Evolutionary conservation across 37 sponge, comb jelly and placozoan species (phyloP).

Genomic region (Petrosia ficiformis): DNA sequence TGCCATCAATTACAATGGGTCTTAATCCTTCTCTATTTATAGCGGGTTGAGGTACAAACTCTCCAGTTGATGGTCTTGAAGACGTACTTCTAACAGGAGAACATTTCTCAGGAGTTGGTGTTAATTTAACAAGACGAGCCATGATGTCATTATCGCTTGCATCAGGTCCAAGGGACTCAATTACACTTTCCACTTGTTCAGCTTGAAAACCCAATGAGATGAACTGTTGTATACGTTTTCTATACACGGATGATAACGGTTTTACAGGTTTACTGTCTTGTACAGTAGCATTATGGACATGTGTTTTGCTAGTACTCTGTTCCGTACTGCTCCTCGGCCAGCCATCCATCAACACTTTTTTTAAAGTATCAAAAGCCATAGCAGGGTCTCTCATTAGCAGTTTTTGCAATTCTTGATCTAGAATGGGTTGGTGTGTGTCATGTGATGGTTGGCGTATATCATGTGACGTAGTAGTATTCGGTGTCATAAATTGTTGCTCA

Average conservation of each 20-base stretch:
- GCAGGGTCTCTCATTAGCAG: background rate
- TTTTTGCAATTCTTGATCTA: background rate
- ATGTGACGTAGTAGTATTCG: background rate
- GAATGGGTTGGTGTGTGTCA: background rate
- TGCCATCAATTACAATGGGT: slow-evolving; percentile 88
- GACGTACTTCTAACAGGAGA: background rate
- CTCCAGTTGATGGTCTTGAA: background rate
- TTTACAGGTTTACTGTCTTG: background rate
- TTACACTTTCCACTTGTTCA: slow-evolving; percentile 39
- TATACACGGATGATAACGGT: background rate
- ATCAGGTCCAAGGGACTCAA: slow-evolving; percentile 35
- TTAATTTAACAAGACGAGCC: slow-evolving; percentile 17
- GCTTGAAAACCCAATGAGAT: slow-evolving; percentile 21
- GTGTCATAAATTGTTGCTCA: background rate
- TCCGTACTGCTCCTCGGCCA: background rate
- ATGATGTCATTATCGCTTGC: slow-evolving; percentile 50
- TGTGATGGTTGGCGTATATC: too few relatives aligned
- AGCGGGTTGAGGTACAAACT: background rate
- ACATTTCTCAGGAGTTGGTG: background rate
- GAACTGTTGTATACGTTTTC: slow-evolving; percentile 6
- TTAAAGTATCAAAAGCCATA: background rate
- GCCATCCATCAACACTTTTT: background rate
- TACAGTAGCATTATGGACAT: background rate
- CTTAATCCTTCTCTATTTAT: slow-evolving; percentile 25
- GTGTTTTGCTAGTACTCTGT: background rate